Evolutionary conservation across 2,888 invertebrate genomes (phyloP).

Genomic region (Epistrophe grossulariae): DNA sequence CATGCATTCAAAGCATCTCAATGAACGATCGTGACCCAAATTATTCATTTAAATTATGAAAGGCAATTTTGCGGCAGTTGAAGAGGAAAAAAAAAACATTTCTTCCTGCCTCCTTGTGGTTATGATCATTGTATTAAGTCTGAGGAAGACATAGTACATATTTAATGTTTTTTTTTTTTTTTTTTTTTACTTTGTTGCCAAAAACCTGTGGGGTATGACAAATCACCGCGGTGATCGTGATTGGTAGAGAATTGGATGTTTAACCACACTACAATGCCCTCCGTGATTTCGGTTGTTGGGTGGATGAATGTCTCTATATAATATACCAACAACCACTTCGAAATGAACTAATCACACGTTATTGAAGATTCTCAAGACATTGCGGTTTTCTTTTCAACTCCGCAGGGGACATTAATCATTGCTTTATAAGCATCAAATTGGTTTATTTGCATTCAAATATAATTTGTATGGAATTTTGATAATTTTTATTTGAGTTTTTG

Average conservation of each 20-base stretch:
- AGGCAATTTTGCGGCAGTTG: conserved; percentile 63
- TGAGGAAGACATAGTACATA: conserved; percentile 45
- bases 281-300: conserved; percentile 28
- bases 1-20: conserved; percentile 59
- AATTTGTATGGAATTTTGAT: neutral
- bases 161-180: neutral
- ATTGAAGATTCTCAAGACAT: conserved; percentile 31
- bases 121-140: conserved; percentile 27
- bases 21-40: conserved; percentile 75
- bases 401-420: conserved; percentile 32
- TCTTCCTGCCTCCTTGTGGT: conserved; percentile 54
- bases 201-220: conserved; percentile 70
- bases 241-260: conserved; percentile 45
- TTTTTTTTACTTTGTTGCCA: neutral
- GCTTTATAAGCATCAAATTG: conserved; percentile 4
- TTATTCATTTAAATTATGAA: conserved; percentile 75
- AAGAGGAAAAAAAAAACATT: conserved; percentile 5
- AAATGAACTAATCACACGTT: conserved; percentile 55
- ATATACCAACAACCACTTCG: neutral
- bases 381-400: conserved; percentile 49
- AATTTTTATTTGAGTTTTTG: conserved; percentile 3
- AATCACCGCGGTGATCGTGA: conserved; percentile 69
- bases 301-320: conserved; percentile 19
- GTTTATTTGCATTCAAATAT: conserved; percentile 16
- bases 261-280: conserved; percentile 35